Conservation (phyloP, 2,113 vertebrate species). For the Psittacula cyanocephala region DNA sequence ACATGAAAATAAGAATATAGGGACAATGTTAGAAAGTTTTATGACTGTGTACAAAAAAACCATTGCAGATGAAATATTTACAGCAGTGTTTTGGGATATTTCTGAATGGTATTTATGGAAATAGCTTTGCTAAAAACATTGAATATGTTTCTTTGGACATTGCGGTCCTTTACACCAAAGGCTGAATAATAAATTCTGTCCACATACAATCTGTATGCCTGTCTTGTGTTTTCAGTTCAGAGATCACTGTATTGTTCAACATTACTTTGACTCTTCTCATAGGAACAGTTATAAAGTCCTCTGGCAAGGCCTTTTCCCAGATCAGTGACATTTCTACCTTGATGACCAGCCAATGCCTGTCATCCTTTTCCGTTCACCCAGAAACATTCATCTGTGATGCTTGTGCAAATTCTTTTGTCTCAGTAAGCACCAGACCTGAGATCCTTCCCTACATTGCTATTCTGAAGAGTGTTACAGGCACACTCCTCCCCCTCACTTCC, state of each 20-base stretch:
- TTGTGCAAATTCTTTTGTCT: neutral
- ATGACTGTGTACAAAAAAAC: neutral
- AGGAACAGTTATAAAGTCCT: neutral
- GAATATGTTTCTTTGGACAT: neutral
- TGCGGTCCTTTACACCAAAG: neutral
- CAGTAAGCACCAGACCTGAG: neutral
- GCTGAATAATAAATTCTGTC: neutral
- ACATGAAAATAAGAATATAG: neutral
- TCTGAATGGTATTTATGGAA: neutral
- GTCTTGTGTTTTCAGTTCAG: neutral
- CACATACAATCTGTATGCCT: neutral
- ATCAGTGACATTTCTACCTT: neutral
- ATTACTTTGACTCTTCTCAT: neutral
- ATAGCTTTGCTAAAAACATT: neutral
- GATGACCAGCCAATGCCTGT: neutral
- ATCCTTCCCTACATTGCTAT: neutral
- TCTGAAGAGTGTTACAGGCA: neutral
- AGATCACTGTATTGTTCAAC: neutral
- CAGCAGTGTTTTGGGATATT: neutral
- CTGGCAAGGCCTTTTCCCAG: neutral
- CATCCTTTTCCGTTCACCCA: neutral
- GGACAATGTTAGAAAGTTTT: neutral
- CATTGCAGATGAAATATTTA: neutral
- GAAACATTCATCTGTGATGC: neutral
- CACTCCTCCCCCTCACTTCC: neutral